These are phyloP conservation scores for Eurosta solidaginis DNA, from an alignment of 1,140 invertebrate genomes.

Conservation along the genomic window DNA sequence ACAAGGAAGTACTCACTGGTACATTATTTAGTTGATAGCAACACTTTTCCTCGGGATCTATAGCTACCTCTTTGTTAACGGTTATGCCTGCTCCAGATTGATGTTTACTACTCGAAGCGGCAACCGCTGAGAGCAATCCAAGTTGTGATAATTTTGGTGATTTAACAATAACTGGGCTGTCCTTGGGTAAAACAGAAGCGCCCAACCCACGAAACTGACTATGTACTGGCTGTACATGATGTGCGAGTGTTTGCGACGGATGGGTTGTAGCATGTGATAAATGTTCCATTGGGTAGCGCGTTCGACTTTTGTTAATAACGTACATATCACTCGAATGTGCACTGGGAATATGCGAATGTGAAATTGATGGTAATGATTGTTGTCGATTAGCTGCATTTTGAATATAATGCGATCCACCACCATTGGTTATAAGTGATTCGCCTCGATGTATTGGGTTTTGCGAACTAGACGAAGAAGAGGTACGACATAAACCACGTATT, in stretches of 20 bases:
- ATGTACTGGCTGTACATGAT: slow-evolving; percentile 40
- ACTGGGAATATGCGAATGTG: not conserved
- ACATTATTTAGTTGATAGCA: slow-evolving; percentile 42
- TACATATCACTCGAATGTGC: slow-evolving; percentile 10
- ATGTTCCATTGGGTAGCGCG: slow-evolving; percentile 44
- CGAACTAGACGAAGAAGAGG: slow-evolving; percentile 41
- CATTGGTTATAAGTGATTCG: not conserved
- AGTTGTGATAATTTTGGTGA: slow-evolving; percentile 46
- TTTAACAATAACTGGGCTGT: slow-evolving; percentile 58
- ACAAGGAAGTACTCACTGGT: slow-evolving; percentile 44
- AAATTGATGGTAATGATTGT: not conserved
- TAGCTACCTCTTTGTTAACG: slow-evolving; percentile 57
- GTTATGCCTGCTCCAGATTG: slow-evolving; percentile 48
- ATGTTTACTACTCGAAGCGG: slow-evolving; percentile 35
- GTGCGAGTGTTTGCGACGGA: not conserved
- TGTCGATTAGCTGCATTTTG: not conserved
- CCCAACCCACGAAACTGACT: slow-evolving; percentile 45
- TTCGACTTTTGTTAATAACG: slow-evolving; percentile 22
- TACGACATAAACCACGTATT: slow-evolving; percentile 73
- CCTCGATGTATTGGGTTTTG: not conserved
- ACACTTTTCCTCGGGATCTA: slow-evolving; percentile 58
- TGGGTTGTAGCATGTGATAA: slow-evolving; percentile 30
- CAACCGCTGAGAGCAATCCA: not conserved
- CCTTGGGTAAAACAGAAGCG: slow-evolving; percentile 56
- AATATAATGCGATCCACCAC: not conserved